These are phyloP conservation scores for Pollicipes pollicipes DNA, from an alignment of 1,140 invertebrate genomes.

Conservation along the genomic window DNA sequence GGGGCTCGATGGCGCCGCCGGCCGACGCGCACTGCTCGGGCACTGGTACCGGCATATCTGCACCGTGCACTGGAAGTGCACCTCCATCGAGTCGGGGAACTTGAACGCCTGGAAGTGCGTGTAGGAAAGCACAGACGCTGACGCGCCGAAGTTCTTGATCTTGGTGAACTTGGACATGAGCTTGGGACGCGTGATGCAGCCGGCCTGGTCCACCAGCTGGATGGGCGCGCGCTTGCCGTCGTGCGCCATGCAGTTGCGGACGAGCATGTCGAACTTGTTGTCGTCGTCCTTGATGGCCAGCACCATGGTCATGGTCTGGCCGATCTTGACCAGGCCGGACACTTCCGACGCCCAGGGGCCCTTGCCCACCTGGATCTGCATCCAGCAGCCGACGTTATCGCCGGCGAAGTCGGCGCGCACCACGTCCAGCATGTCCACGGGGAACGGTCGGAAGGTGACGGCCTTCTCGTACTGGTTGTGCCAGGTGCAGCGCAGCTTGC, in stretches of 20 bases:
- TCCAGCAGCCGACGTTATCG: conserved; percentile 85
- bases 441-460: conserved; percentile 83
- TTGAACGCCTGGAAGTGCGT: conserved; percentile 85
- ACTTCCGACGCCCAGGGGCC: conserved; percentile 91
- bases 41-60: conserved; percentile 85
- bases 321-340: conserved; percentile 79
- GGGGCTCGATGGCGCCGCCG: conserved; percentile 29
- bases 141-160: conserved; percentile 85
- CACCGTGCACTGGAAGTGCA: conserved; percentile 89
- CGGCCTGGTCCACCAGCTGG: conserved; percentile 77
- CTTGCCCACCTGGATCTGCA: conserved; percentile 51
- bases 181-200: conserved; percentile 77
- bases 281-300: conserved; percentile 88
- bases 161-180: conserved; percentile 86
- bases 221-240: conserved; percentile 87
- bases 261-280: conserved; percentile 88
- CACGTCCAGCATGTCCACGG: conserved; percentile 86
- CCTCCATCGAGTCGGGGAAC: conserved; percentile 90
- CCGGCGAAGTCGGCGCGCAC: conserved; percentile 83
- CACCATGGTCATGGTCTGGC: conserved; percentile 94
- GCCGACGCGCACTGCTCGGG: conserved; percentile 67
- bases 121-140: conserved; percentile 75
- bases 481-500: conserved; percentile 83
- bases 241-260: conserved; percentile 82
- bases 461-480: conserved; percentile 91